A percentile compares a stretch with the other conserved stretches of the same genome.
phyloP scores from a whole-genome alignment of 1,140 invertebrate species.

The Zelostemma sp. region DNA sequence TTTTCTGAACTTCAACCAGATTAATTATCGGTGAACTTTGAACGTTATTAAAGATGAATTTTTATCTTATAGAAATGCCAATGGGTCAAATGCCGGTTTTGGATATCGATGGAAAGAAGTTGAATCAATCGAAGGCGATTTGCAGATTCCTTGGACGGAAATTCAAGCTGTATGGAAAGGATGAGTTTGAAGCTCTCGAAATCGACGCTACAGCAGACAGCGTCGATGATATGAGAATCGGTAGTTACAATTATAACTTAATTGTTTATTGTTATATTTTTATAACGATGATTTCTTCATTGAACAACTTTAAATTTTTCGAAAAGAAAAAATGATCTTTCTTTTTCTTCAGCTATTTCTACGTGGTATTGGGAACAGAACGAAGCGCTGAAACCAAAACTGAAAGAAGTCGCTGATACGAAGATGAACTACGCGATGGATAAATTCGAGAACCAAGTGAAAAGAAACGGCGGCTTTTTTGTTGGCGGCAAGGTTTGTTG shows the following conservation, averaged over 20 bases:
- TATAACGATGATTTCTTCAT: neutral
- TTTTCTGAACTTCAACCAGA: neutral
- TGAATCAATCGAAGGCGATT: conserved; percentile 55
- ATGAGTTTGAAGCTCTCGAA: conserved; percentile 45
- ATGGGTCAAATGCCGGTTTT: conserved; percentile 56
- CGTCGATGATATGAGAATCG: conserved; percentile 50
- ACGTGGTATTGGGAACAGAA: conserved; percentile 50
- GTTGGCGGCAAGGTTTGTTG: conserved; percentile 66
- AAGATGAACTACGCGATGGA: conserved; percentile 60
- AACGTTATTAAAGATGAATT: conserved; percentile 3
- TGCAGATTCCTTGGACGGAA: conserved; percentile 56
- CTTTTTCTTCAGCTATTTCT: conserved; percentile 18
- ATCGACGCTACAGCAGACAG: conserved; percentile 52
- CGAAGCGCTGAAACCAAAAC: conserved; percentile 38
- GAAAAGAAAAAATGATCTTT: too few relatives aligned
- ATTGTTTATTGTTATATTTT: conserved; percentile 22
- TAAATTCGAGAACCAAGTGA: conserved; percentile 66
- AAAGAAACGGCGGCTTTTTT: conserved; percentile 68
- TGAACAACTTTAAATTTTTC: neutral
- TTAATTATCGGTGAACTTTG: neutral
- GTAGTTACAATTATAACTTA: too few relatives aligned
- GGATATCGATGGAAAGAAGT: conserved; percentile 53
- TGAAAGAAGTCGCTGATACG: conserved; percentile 49
- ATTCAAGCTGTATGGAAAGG: conserved; percentile 50
- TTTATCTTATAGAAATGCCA: conserved; percentile 49